Conservation (phyloP, 2,888 invertebrate species). For the Atrina japonica region DNA sequence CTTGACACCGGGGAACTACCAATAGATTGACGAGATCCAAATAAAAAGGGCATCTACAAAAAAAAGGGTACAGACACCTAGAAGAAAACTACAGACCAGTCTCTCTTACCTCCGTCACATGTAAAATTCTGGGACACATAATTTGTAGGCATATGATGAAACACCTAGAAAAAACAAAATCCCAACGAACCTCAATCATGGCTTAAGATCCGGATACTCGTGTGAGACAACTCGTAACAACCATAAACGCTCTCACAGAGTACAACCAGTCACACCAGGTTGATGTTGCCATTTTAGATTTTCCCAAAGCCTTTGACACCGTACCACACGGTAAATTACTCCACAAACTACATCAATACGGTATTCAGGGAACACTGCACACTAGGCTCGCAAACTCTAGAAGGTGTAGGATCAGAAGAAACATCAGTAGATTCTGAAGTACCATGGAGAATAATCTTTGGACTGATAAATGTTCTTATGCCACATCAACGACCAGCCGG, state of each 20-base stretch:
- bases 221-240: conserved; percentile 20
- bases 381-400: conserved; percentile 17
- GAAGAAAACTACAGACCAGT: no score
- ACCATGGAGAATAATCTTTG: neutral
- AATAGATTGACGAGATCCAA: no score
- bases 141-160: conserved; percentile 1
- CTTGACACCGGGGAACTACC: no score
- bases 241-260: conserved; percentile 3
- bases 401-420: conserved; percentile 1
- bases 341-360: conserved; percentile 19
- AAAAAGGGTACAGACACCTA: no score
- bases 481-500: conserved; percentile 18
- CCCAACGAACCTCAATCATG: conserved; percentile 18
- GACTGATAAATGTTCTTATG: conserved; percentile 18
- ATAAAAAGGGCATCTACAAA: no score
- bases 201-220: conserved; percentile 25
- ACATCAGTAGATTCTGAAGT: conserved; percentile 18
- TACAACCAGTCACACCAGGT: neutral
- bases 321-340: conserved; percentile 23
- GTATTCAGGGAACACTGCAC: conserved; percentile 11
- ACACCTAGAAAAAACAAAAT: conserved; percentile 28
- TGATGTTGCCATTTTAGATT: no score
- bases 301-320: conserved; percentile 28
- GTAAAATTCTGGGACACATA: conserved; percentile 15
- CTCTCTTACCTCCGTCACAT: neutral